phyloP scores from a whole-genome alignment of 2,113 vertebrate species.

The Pygoscelis antarcticus region DNA sequence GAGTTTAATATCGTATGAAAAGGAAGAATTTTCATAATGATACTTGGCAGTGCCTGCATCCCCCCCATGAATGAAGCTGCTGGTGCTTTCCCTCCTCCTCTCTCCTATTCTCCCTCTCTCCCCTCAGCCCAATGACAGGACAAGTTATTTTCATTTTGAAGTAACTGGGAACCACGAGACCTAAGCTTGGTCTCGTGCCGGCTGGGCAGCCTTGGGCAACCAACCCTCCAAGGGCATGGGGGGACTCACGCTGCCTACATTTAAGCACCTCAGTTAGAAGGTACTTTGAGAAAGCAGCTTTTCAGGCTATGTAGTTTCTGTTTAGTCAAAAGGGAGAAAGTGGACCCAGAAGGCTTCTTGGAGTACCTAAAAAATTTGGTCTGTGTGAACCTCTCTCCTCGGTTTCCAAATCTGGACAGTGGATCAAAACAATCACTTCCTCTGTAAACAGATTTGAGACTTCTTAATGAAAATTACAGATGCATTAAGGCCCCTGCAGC shows the following conservation, averaged over 20 bases:
- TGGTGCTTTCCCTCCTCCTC: neutral
- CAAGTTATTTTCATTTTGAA: neutral
- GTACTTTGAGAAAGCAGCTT: neutral
- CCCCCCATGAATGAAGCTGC: constrained; percentile 37
- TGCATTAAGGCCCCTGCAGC: neutral
- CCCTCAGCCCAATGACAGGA: neutral
- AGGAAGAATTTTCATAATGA: constrained; percentile 65
- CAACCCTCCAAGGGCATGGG: neutral
- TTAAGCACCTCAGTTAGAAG: neutral
- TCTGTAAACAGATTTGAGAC: neutral
- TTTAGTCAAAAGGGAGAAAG: neutral
- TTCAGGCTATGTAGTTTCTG: neutral
- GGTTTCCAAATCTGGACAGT: neutral
- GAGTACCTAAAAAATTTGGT: neutral
- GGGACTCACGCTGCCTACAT: neutral
- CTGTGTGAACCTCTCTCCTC: neutral
- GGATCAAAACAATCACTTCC: neutral
- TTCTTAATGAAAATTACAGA: neutral
- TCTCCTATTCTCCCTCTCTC: neutral
- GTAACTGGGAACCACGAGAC: neutral
- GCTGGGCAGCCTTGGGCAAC: neutral
- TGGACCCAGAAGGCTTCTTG: neutral
- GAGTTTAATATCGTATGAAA: constrained; percentile 50
- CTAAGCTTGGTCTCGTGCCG: neutral
- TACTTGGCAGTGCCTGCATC: constrained; percentile 41